Evolutionary conservation across 2,113 vertebrate species (phyloP), one percentile per base, ranked within the genome.

Genomic region (Dascyllus trimaculatus): DNA sequence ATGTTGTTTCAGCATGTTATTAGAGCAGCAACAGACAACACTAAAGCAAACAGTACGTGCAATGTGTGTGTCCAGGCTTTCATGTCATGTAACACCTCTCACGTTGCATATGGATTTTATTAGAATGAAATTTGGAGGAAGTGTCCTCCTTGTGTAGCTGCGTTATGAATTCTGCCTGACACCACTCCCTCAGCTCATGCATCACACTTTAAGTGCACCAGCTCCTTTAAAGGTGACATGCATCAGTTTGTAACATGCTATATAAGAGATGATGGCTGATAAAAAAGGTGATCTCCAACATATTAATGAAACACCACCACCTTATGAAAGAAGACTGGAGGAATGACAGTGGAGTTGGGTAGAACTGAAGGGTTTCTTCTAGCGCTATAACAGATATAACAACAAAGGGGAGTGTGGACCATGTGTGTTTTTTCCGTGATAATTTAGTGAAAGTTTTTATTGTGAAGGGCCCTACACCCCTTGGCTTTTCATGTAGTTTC

Each of bases 91-190:
- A 15, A 9, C 11, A 43, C 15, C 40, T 43, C 13, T 43, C 40
- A 43, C 11, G 13, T 43, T 13, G 15, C 22, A 15, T 45, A 75
- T 75, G 25, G 67, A 15, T 43, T 43, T 43, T 43, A 43, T 65
- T 64, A 67, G 19, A 25, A 49, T 24, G 57, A 71, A 51, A 75
- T 43, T 53, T 43, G 1, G 40, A 43, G 14, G 2, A 54, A 70
- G 57, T 62, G 48, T 80, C 71, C 61, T 81, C 57, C 40, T 35
- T 43, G 62, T 61, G 19, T 71, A 66, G 64, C 22, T 66, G 67
- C 40, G 75, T 66, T 60, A 69, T 65, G 58, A 69, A 74, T 81
- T 71, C 32, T 52, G 62, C 67, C 45, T 68, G 71, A 82, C 68
- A 77, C 22, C 4, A 21, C 66, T 45, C 59, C 62, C 17, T 7